phyloP scores from a whole-genome alignment of 2,797 vertebrate species.

The Lindbergichthys nudifrons region DNA sequence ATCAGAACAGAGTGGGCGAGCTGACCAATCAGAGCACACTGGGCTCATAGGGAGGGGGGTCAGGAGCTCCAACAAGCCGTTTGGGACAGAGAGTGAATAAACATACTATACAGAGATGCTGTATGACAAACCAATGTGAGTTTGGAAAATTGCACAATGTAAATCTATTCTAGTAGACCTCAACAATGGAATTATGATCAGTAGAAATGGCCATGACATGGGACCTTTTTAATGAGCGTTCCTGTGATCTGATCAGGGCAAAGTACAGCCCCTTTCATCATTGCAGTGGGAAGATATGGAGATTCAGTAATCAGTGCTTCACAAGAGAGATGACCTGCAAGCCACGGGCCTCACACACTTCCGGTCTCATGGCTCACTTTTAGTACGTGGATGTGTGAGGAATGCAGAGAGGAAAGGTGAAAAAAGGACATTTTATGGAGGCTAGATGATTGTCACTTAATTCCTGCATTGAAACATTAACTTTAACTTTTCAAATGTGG shows the following conservation, averaged over 20 bases:
- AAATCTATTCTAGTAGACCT: too few relatives aligned
- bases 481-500: neutral
- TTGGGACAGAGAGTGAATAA: too few relatives aligned
- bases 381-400: constrained; percentile 33
- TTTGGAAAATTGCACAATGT: too few relatives aligned
- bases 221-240: constrained; percentile 41
- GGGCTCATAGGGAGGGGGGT: too few relatives aligned
- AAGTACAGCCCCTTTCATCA: constrained; percentile 33
- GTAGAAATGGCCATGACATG: too few relatives aligned
- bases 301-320: constrained; percentile 36
- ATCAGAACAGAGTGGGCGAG: too few relatives aligned
- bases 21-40: too few relatives aligned
- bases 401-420: constrained; percentile 36
- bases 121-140: too few relatives aligned
- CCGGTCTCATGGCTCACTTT: constrained; percentile 25
- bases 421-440: neutral
- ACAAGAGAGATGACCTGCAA: constrained; percentile 44
- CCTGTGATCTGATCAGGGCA: constrained; percentile 40
- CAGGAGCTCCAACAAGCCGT: too few relatives aligned
- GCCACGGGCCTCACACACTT: constrained; percentile 16
- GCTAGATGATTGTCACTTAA: constrained; percentile 1
- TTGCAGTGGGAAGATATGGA: constrained; percentile 26
- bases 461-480: constrained; percentile 3
- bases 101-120: too few relatives aligned
- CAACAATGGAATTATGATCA: too few relatives aligned